Base-by-base conservation (phyloP, 2,113 vertebrate species). In the Mastomys coucha region DNA sequence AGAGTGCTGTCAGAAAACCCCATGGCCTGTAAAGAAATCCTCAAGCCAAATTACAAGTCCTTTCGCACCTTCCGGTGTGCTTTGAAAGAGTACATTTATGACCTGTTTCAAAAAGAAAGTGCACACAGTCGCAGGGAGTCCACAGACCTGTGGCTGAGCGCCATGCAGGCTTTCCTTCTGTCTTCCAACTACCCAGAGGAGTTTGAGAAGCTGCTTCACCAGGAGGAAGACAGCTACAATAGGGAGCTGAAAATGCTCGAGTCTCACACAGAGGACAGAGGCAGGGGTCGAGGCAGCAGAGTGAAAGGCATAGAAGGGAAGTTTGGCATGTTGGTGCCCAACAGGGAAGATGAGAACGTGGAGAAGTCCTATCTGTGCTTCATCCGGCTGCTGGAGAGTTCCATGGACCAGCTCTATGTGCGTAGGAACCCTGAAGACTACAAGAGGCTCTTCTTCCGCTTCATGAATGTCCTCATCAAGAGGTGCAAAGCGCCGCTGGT, bases 401-500 rank as follows among this genome's bases (percentile, higher is more conserved):
- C 98, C 4, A 95, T 99, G 4, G 98, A 98, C 77, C 98, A 98
- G 49, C 96, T 99, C 13, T 99, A 99, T 0, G 76, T 98, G 67
- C 28, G 97, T 36, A 98, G 98, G 93, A 98, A 98, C 84, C 98
- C 98, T 0, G 98, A 99, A 60, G 93, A 97, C 94, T 98, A 98
- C 76, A 99, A 98, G 95, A 97, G 95, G 56, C 97, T 98, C 92
- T 99, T 99, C 60, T 99, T 97, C 97, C 98, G 99, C 12, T 99
- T 99, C 96, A 98, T 99, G 98, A 99, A 99, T 0, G 98, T 99
- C 31, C 96, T 99, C 5, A 96, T 99, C 60, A 98, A 94, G 97
- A 98, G 98, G 72, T 98, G 98, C 94, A 97, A 97, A 0, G 95
- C 97, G 0, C 98, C 97, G 1, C 96, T 99, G 90, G 97, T 99